Conservation (phyloP, 2,888 invertebrate species). For the Pandemis cinnamomeana region DNA sequence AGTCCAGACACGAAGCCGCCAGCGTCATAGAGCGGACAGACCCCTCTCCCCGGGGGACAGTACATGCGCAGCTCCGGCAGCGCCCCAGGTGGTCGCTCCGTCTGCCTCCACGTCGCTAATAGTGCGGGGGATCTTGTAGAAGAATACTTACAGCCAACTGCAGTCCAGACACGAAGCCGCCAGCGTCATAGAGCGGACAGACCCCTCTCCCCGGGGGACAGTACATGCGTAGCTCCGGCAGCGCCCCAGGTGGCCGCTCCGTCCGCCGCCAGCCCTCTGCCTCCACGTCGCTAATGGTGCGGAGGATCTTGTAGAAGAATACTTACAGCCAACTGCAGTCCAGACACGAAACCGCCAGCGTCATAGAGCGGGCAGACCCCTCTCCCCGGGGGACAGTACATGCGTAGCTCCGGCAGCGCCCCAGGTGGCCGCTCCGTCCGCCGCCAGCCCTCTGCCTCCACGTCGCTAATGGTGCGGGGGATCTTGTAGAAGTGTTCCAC, state of each 20-base stretch:
- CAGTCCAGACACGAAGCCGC: no score
- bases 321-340: slow-evolving; percentile 76
- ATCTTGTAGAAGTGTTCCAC: slow-evolving; percentile 77
- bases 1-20: no score
- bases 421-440: slow-evolving; percentile 68
- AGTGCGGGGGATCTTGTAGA: slow-evolving; percentile 57
- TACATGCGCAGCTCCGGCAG: slow-evolving; percentile 73
- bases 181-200: no score
- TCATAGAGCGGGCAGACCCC: slow-evolving; percentile 75
- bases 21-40: no score
- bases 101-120: slow-evolving; percentile 65
- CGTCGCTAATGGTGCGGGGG: slow-evolving; percentile 71
- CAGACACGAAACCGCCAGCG: slow-evolving; percentile 73
- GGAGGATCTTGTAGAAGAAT: slow-evolving; percentile 62
- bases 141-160: slow-evolving; percentile 71
- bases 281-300: slow-evolving; percentile 59
- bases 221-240: slow-evolving; percentile 73
- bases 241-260: slow-evolving; percentile 63
- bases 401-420: slow-evolving; percentile 67
- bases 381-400: slow-evolving; percentile 72
- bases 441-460: slow-evolving; percentile 69
- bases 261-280: slow-evolving; percentile 71
- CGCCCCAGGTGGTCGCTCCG: slow-evolving; percentile 67
- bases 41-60: no score
- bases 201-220: no score